Evolutionary conservation across 2,888 invertebrate genomes (phyloP), one percentile per base, ranked within the genome.

Genomic region (Xanthorhoe designata): DNA sequence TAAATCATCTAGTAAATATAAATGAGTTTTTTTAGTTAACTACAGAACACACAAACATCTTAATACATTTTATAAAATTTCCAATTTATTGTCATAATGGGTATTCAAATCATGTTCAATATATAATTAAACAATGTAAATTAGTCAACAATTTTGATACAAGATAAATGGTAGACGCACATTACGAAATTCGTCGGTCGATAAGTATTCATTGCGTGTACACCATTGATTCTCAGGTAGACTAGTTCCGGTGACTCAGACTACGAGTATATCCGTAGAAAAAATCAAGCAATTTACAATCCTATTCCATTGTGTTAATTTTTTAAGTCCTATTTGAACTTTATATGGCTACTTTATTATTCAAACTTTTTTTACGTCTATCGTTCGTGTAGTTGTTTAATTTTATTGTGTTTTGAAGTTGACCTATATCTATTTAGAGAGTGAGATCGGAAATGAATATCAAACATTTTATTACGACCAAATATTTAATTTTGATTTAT

Each of bases 191-290:
- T 75, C 62, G 68, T 68, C 74, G 75, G 82, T 88, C 78, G 76
- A 84, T 89, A 78, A 80, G 79, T 85, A 91, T 91, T 88, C 88
- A 79, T 75, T 72, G 72, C 75, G 74, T 75, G 85, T 80, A 64
- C 75, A 65, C 71, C 73, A 76, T 78, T 73, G 78, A 73, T 75
- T 80, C 79, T 82, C 85, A 85, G 86, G 87, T 87, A 83, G 85
- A 84, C 78, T 76, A 82, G 88, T 89, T 90, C 90, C 90, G 90
- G 90, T 91, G 91, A 91, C 77, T 90, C 90, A 90, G 70, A 45
- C 69, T 65, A n/a, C n/a, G n/a, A n/a, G n/a, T n/a, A 78, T 80
- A 83, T 87, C 87, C 87, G 84, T 77, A 75, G 57, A 69, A 66
- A 50, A 54, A 2, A n/a, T 19, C 50, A 62, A 45, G n/a, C 61